These are phyloP conservation scores for Troides helena DNA, from an alignment of 2,888 invertebrate species.

Conservation along the genomic window DNA sequence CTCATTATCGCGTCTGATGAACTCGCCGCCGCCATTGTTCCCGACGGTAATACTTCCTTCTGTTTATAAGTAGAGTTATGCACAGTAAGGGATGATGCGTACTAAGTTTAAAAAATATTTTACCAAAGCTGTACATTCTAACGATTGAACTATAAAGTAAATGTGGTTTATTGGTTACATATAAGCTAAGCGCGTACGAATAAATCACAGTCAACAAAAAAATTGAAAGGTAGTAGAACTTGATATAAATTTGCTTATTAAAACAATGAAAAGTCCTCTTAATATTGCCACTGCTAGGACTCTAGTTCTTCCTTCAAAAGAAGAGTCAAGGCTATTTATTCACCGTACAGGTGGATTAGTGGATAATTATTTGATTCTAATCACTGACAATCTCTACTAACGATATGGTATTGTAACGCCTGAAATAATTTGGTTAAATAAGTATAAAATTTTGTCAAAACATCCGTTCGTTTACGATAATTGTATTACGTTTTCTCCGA, in stretches of 20 bases:
- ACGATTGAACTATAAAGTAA: background rate
- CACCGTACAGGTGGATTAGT: too few species aligned
- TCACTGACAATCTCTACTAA: too few species aligned
- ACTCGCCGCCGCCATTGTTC: conserved; percentile 71
- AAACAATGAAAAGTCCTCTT: too few species aligned
- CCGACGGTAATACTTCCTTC: conserved; percentile 52
- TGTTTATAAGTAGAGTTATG: conserved; percentile 36
- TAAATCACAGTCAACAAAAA: background rate
- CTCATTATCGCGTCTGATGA: conserved; percentile 76
- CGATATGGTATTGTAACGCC: too few species aligned
- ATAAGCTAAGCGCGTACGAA: background rate
- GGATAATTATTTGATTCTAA: too few species aligned
- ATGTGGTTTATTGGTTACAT: background rate
- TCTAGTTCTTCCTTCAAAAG: too few species aligned
- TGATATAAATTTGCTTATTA: background rate
- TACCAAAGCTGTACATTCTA: conserved; percentile 9
- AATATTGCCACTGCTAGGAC: too few species aligned
- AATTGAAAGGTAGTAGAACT: background rate
- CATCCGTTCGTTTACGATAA: background rate
- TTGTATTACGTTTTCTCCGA: background rate
- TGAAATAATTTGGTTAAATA: too few species aligned
- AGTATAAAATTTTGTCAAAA: background rate
- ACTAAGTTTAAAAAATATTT: conserved; percentile 1
- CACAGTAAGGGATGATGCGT: conserved; percentile 13
- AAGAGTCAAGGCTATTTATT: too few species aligned